phyloP scores from a whole-genome alignment of 2,797 vertebrate species.

The Gobionotothen gibberifrons region DNA sequence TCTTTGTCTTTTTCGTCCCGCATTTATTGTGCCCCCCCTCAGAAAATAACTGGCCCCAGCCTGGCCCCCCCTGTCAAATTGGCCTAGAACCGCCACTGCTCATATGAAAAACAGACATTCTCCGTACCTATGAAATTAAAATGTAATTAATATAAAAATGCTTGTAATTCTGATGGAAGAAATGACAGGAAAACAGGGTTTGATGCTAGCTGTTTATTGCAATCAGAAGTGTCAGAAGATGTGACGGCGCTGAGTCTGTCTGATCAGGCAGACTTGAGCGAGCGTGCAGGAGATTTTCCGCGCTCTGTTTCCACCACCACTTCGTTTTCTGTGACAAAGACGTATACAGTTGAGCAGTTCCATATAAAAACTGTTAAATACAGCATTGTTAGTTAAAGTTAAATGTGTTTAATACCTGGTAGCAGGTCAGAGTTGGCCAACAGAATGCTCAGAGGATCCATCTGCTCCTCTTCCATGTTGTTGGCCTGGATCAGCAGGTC shows the following conservation, averaged over 20 bases:
- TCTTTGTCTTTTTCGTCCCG: too few species aligned
- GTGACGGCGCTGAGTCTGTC: not conserved
- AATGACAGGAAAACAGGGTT: not conserved
- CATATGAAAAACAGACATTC: not conserved
- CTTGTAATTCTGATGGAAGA: not conserved
- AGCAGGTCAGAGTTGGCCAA: not conserved
- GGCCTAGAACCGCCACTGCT: too few species aligned
- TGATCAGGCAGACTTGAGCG: not conserved
- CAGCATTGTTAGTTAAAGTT: not conserved
- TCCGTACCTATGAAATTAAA: not conserved
- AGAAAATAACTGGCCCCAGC: too few species aligned
- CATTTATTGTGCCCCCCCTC: too few species aligned
- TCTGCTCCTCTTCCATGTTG: not conserved
- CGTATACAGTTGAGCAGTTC: not conserved
- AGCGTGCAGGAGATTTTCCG: not conserved
- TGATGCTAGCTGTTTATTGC: slow-evolving; percentile 10
- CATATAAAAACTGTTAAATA: not conserved
- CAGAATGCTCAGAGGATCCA: not conserved
- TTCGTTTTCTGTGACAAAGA: not conserved
- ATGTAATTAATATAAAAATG: not conserved
- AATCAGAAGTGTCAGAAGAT: not conserved
- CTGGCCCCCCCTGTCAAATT: too few species aligned
- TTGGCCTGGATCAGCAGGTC: slow-evolving; percentile 7
- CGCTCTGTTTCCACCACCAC: not conserved
- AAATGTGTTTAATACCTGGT: slow-evolving; percentile 8